Evolutionary conservation across 30 jellyfish, hydroid and myxozoan genomes (phyloP).

Genomic region (Hydractinia echinata): DNA sequence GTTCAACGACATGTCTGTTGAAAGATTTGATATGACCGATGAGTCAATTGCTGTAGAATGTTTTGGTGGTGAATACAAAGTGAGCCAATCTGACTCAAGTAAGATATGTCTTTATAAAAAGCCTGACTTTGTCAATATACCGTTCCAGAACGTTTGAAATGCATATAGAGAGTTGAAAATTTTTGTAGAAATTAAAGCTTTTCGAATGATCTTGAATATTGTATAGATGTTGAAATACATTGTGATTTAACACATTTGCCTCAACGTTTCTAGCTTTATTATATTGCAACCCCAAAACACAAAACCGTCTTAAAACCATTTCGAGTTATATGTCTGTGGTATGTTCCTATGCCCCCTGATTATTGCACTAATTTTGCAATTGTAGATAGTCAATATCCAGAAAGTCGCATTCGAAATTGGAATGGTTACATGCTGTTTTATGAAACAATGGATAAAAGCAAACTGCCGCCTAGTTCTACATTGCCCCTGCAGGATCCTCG

Average conservation of each 20-base stretch:
- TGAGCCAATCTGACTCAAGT: constrained; percentile 73
- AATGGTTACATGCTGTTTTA: constrained; percentile 94
- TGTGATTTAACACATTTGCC: no score
- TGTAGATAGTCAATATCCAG: constrained; percentile 93
- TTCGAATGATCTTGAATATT: not conserved
- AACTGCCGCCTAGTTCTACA: constrained; percentile 24
- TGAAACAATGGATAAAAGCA: constrained; percentile 89
- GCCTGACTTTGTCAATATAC: no score
- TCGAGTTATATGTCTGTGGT: no score
- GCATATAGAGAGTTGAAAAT: no score
- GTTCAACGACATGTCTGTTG: constrained; percentile 85
- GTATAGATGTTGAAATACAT: no score
- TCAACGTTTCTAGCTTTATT: no score
- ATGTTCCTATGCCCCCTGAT: no score
- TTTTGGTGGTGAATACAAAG: constrained; percentile 95
- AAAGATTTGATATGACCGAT: constrained; percentile 89
- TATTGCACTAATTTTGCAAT: not conserved
- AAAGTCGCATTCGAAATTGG: constrained; percentile 91
- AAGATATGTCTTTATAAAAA: not conserved
- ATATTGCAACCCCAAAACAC: no score
- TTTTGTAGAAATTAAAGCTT: no score
- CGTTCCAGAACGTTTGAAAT: no score
- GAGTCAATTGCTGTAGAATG: constrained; percentile 72
- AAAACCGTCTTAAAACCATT: no score
- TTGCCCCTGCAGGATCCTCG: constrained; percentile 19